Percentiles rank a stretch among this genome's conserved stretches.
Conservation (phyloP, 2,797 vertebrate genomes). For the Scarus forsteni region DNA sequence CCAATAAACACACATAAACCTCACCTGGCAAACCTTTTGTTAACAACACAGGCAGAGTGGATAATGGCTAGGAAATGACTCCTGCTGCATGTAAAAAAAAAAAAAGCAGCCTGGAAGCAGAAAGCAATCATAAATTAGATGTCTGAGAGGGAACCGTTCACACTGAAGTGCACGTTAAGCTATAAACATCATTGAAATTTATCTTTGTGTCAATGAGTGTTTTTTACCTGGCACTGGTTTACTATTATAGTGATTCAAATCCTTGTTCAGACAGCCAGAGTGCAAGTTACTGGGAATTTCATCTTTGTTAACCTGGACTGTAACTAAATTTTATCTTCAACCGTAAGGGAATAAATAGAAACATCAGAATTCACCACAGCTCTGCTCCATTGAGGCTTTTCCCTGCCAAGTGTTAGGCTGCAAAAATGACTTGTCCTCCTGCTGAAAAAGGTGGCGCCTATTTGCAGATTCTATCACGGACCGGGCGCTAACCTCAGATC, state of each 20-base stretch:
- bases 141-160: conserved; percentile 19
- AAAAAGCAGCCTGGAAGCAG: too few species aligned
- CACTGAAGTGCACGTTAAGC: conserved; percentile 20
- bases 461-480: conserved; percentile 78
- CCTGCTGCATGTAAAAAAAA: too few species aligned
- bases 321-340: conserved; percentile 63
- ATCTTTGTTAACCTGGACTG: conserved; percentile 56
- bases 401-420: too few species aligned
- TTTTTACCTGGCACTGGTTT: conserved; percentile 27
- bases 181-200: conserved; percentile 56
- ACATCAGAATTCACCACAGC: conserved; percentile 62
- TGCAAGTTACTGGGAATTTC: conserved; percentile 49
- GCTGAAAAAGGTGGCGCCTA: conserved; percentile 70
- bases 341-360: conserved; percentile 63
- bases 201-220: conserved; percentile 46
- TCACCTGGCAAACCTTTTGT: conserved; percentile 68
- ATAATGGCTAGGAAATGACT: too few species aligned
- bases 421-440: conserved; percentile 75
- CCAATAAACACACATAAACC: conserved; percentile 69
- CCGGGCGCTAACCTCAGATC: conserved; percentile 41
- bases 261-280: conserved; percentile 11
- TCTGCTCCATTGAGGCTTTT: too few species aligned
- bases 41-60: conserved; percentile 54
- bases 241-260: conserved; percentile 21
- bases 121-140: conserved; percentile 61